A percentile compares a stretch with the other conserved stretches of the same genome.
phyloP scores from a whole-genome alignment of 2,888 invertebrate genomes.

The Rotaria magnacalcarata region DNA sequence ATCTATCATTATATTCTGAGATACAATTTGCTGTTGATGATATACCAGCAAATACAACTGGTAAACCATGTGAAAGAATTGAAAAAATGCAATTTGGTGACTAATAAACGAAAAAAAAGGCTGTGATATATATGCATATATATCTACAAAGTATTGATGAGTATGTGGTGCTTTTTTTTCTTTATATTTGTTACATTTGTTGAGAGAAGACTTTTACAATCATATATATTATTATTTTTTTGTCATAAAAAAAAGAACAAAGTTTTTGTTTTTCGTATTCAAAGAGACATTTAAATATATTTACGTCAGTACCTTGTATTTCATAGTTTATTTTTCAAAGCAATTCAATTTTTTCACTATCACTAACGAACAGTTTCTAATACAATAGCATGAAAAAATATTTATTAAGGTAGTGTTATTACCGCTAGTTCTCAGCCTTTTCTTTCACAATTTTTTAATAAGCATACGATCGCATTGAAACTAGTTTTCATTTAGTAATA shows the following conservation, averaged over 20 bases:
- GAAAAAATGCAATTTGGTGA: background rate
- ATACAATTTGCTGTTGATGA: constrained; percentile 8
- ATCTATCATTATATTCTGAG: constrained; percentile 19
- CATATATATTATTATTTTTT: background rate
- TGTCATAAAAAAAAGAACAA: constrained; percentile 3
- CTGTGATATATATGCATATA: background rate
- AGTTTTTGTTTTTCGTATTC: background rate
- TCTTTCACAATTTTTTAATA: too few relatives aligned
- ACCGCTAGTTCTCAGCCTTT: too few relatives aligned
- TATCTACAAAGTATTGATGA: background rate
- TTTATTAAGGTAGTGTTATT: too few relatives aligned
- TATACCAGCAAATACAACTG: background rate
- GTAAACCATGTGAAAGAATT: constrained; percentile 16
- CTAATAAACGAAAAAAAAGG: background rate
- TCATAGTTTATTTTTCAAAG: too few relatives aligned
- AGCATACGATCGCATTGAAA: too few relatives aligned
- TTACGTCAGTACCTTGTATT: background rate
- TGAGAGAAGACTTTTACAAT: background rate
- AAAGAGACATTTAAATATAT: background rate
- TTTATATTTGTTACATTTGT: too few relatives aligned
- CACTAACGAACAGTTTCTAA: too few relatives aligned
- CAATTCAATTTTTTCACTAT: too few relatives aligned
- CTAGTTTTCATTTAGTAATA: too few relatives aligned
- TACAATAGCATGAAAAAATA: too few relatives aligned
- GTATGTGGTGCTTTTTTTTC: background rate